Base-by-base conservation (phyloP, 2,888 invertebrate species). In the Craniophora ligustri region DNA sequence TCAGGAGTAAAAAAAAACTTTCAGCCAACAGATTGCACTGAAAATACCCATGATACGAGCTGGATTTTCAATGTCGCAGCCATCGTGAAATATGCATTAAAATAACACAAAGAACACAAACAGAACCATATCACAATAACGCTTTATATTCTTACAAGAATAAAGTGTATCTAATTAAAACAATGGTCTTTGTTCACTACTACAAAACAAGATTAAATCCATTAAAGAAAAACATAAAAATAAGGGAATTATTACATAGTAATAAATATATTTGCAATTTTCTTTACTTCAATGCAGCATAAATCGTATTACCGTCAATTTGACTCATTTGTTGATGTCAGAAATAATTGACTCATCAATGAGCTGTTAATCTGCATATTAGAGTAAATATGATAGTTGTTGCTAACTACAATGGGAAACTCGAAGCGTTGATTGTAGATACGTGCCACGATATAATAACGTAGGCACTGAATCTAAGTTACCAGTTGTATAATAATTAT, bases 401-500 rank as follows among this genome's bases (percentile, higher is more conserved):
- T 66, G 36, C 41, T 39, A 16, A 26, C 45, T 40, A 18, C 18
- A 26, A 45, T 30, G 44, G 28, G 36, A 41, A 53, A 65, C 31
- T 18, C 23, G 46, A 59, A 53, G 35, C 47, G 39, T 31, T 32
- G 49, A 42, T 46, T 26, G 34, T 19, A 30, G 8, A 15, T 46
- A 36, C 8, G 26, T 31, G 42, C 40, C 39, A 16, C 31, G 28
- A 35, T 64, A 26, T 15, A 23, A 46, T 42, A 18, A 10, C 10
- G 23, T 10, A 23, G 8, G 4, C 19, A 19, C 6, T 39, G 14
- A 14, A 30, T 28, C 16, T 11, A 14, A 41, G 18, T 15, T 28
- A 31, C 26, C 35, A 35, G 47, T 63, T 48, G 54, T 45, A 59
- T 53, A 65, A 46, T 63, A 39, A 59, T 54, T 64, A 65, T 60